Evolutionary conservation across 1,140 invertebrate species (phyloP).

Genomic region (Helicoverpa zea): DNA sequence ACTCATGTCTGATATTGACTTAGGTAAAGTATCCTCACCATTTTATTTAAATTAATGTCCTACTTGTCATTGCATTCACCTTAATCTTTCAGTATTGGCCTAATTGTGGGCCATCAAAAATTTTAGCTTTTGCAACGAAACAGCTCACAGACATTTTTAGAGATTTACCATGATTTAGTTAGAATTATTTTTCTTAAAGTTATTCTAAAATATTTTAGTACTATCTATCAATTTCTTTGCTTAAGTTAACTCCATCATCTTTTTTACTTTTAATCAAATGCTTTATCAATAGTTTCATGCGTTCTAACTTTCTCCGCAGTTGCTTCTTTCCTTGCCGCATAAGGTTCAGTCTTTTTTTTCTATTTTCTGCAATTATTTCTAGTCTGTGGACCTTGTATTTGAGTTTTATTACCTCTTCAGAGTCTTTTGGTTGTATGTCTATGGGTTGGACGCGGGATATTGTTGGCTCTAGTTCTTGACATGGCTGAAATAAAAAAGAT

Average conservation of each 20-base stretch:
- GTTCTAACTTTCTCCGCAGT: constrained; percentile 64
- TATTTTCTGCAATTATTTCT: constrained; percentile 70
- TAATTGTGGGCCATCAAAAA: too few species aligned
- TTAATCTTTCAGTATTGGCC: too few species aligned
- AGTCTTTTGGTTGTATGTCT: constrained; percentile 64
- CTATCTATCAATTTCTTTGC: not conserved
- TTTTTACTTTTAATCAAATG: constrained; percentile 70
- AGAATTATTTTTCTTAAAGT: not conserved
- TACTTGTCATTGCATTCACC: too few species aligned
- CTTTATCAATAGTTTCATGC: constrained; percentile 67
- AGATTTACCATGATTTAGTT: too few species aligned
- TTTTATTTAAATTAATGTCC: too few species aligned
- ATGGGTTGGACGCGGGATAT: constrained; percentile 63
- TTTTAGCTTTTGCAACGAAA: too few species aligned
- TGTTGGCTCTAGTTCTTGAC: constrained; percentile 68
- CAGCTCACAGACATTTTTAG: too few species aligned
- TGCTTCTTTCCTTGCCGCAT: constrained; percentile 66
- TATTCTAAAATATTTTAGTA: not conserved
- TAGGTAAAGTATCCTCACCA: too few species aligned
- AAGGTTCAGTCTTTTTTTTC: constrained; percentile 65
- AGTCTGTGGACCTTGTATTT: constrained; percentile 72
- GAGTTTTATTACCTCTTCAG: constrained; percentile 70
- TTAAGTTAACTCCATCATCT: not conserved
- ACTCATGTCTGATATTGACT: too few species aligned
- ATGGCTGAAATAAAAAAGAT: constrained; percentile 62